These are phyloP conservation scores for Octopus sinensis DNA, from an alignment of 1,140 invertebrate species.

Conservation along the genomic window DNA sequence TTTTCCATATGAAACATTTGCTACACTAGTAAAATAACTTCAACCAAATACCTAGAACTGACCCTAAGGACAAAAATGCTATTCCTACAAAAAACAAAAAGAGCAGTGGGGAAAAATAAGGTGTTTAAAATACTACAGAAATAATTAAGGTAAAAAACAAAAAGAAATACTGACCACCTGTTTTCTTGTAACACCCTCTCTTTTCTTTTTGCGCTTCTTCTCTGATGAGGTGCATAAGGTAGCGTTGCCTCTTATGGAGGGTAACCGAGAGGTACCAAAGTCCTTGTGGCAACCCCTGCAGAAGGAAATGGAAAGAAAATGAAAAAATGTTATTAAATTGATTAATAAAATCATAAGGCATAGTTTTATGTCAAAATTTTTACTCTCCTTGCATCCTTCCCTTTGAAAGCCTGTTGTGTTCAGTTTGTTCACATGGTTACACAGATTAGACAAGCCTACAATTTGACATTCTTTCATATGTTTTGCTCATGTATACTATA, in stretches of 20 bases:
- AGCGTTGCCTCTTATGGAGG: slow-evolving; percentile 48
- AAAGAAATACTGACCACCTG: slow-evolving; percentile 32
- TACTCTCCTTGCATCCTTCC: too few species aligned
- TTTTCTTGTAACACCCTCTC: slow-evolving; percentile 29
- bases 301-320: slow-evolving; percentile 6
- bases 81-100: neutral
- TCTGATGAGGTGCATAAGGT: slow-evolving; percentile 48
- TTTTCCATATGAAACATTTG: too few species aligned
- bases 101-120: neutral
- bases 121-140: neutral
- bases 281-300: slow-evolving; percentile 53
- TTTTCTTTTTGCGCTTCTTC: slow-evolving; percentile 43
- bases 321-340: neutral
- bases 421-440: too few species aligned
- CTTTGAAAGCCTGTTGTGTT: too few species aligned
- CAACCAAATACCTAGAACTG: too few species aligned
- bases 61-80: too few species aligned
- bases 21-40: too few species aligned
- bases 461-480: too few species aligned
- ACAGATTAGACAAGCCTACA: too few species aligned
- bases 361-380: too few species aligned
- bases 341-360: too few species aligned
- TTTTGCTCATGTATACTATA: too few species aligned
- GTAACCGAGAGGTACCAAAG: slow-evolving; percentile 57
- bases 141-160: neutral